Percentiles rank a stretch among this genome's conserved stretches.
Evolutionary conservation across 2,797 vertebrate species (phyloP).

Genomic region (Sebastes iracundus): DNA sequence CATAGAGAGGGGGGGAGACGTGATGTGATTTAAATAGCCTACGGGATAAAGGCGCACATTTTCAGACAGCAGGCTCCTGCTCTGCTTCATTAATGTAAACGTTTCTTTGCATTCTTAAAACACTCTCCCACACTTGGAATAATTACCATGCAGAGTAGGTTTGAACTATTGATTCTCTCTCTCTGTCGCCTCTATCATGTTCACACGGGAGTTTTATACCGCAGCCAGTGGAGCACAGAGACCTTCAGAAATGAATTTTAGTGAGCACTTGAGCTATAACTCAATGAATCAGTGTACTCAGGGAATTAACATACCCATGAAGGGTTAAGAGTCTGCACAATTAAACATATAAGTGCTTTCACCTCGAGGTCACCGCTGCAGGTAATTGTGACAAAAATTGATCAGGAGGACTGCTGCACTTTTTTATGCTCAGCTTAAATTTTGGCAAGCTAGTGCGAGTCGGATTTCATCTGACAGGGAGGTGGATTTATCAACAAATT

Average conservation of each 20-base stretch:
- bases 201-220: conserved; percentile 36
- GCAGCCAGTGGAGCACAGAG: conserved; percentile 1
- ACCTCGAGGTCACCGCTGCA: not conserved
- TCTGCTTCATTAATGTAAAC: not conserved
- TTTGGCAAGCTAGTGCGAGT: not conserved
- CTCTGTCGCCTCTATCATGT: conserved; percentile 11
- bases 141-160: conserved; percentile 22
- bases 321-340: not conserved
- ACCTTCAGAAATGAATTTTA: conserved; percentile 16
- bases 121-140: not conserved
- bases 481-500: not conserved
- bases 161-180: conserved; percentile 22
- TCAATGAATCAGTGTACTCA: not conserved
- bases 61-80: not conserved
- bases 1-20: too few relatives aligned
- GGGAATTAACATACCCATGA: not conserved
- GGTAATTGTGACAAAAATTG: not conserved
- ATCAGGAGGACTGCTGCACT: not conserved
- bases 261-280: conserved; percentile 22
- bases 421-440: not conserved
- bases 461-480: not conserved
- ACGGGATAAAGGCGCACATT: not conserved
- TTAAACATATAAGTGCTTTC: conserved; percentile 3
- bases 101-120: not conserved
- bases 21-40: not conserved